Base-by-base conservation (phyloP, 2,888 invertebrate genomes). In the Arctia plantaginis region DNA sequence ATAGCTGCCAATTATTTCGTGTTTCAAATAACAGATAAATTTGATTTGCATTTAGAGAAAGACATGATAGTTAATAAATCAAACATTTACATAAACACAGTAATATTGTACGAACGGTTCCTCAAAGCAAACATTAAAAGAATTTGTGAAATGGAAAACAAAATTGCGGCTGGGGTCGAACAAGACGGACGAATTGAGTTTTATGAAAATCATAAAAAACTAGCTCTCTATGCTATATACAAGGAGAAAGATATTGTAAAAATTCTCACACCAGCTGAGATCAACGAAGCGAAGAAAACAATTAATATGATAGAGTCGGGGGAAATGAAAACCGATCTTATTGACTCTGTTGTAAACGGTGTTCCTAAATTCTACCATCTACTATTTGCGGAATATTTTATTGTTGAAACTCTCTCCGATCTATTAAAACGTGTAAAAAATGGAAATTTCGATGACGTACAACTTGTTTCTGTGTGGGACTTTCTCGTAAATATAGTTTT, bases 371-470 rank as follows among this genome's bases (percentile, higher is more conserved):
- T 88, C 69, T 86, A 86, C 20, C 88, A 90, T 59, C 51, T 86
- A 7, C 64, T 88, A 47, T 89, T 89, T 75, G 89, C 89, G 4
- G 90, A 90, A 75, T 89, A 88, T 74, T 90, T 87, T 72, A 59
- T 83, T 27, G 74, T 86, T 62, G 89, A 90, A 82, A 80, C 75
- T 18, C 69, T 82, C 0, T 71, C 81, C 7, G 86, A 89, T 65
- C 0, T 84, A 3, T 44, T 87, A 15, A 85, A 85, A 72, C 15
- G 66, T 15, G 0, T 77, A 0, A 30, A 35, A 23, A 62, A 33
- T 1, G 73, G 75, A n/a, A 59, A 74, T 6, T 1, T 55, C 0
- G 30, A 66, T 4, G 66, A 81, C 30, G n/a, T 82, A 0, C 73
- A 81, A 18, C 66, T 76, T 7, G 76, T 82, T 15, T 79, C 85